A percentile compares a stretch with the other conserved stretches of the same genome.
These are phyloP conservation scores for Kuschelorhynchus macadamiae DNA, from an alignment of 2,888 invertebrate genomes.

Conservation along the genomic window DNA sequence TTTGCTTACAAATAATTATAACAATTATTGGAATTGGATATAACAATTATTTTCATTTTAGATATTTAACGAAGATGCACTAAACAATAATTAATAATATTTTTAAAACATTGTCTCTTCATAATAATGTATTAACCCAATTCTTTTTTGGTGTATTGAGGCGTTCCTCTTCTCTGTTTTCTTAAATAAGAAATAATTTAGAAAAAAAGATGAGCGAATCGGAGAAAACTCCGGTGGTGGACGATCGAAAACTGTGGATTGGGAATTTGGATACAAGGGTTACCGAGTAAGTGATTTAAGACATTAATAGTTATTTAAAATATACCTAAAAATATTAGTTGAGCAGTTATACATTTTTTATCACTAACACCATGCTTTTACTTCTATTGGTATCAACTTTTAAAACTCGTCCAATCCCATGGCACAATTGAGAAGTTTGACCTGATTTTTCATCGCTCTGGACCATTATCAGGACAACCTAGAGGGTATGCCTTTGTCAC, in stretches of 20 bases:
- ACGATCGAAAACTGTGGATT: slow-evolving; percentile 88
- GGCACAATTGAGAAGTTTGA: slow-evolving; percentile 96
- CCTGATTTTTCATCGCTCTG: slow-evolving; percentile 93
- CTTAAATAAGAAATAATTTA: too few relatives aligned
- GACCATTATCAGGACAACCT: slow-evolving; percentile 90
- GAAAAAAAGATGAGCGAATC: slow-evolving; percentile 39
- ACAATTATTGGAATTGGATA: too few relatives aligned
- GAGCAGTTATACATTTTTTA: too few relatives aligned
- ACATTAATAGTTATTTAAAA: slow-evolving; percentile 9
- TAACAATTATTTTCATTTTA: too few relatives aligned
- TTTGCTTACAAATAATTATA: too few relatives aligned
- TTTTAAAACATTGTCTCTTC: too few relatives aligned
- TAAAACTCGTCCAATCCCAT: slow-evolving; percentile 96
- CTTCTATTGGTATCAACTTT: slow-evolving; percentile 91
- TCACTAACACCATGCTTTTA: slow-evolving; percentile 50
- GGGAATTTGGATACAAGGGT: slow-evolving; percentile 91
- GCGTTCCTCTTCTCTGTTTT: too few relatives aligned
- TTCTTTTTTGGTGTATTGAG: too few relatives aligned
- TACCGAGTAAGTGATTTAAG: slow-evolving; percentile 86
- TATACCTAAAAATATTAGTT: background rate
- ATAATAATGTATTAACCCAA: too few relatives aligned
- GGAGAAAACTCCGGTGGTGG: slow-evolving; percentile 56
- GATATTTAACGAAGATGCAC: too few relatives aligned
- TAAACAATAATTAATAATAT: too few relatives aligned
- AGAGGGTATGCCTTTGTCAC: slow-evolving; percentile 96